These are phyloP conservation scores for Zygogramma bicolorata DNA, from an alignment of 2,888 invertebrate genomes.

Conservation along the genomic window DNA sequence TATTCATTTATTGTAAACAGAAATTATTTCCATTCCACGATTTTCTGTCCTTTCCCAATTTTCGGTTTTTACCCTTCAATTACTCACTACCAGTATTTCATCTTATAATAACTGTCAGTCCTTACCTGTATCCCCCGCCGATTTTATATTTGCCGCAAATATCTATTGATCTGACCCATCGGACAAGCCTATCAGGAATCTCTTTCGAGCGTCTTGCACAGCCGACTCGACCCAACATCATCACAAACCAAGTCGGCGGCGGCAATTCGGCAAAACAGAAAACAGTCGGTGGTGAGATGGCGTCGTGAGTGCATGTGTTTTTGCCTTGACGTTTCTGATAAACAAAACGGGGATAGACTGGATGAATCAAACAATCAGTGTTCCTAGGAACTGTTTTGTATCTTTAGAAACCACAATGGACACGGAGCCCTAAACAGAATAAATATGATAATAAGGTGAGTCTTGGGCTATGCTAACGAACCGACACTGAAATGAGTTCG, in stretches of 20 bases:
- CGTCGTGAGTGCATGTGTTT: slow-evolving; percentile 53
- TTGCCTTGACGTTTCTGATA: slow-evolving; percentile 55
- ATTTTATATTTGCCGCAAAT: slow-evolving; percentile 19
- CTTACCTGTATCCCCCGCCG: no score
- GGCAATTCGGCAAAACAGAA: neutral
- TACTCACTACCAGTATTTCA: no score
- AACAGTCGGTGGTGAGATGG: slow-evolving; percentile 61
- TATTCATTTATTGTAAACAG: no score
- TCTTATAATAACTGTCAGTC: no score
- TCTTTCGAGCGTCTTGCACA: neutral
- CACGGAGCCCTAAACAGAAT: neutral
- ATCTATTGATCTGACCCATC: slow-evolving; percentile 17
- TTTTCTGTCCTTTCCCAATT: no score
- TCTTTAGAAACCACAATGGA: neutral
- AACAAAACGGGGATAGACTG: slow-evolving; percentile 44
- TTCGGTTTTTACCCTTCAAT: no score
- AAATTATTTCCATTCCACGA: no score
- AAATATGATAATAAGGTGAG: neutral
- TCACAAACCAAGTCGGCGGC: slow-evolving; percentile 8
- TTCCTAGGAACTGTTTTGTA: neutral
- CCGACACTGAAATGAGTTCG: neutral
- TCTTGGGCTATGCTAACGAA: neutral
- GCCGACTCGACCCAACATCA: neutral
- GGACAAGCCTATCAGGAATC: neutral
- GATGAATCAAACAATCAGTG: neutral